phyloP scores from a whole-genome alignment of 2,888 invertebrate species.

The Lepas anatifera region DNA sequence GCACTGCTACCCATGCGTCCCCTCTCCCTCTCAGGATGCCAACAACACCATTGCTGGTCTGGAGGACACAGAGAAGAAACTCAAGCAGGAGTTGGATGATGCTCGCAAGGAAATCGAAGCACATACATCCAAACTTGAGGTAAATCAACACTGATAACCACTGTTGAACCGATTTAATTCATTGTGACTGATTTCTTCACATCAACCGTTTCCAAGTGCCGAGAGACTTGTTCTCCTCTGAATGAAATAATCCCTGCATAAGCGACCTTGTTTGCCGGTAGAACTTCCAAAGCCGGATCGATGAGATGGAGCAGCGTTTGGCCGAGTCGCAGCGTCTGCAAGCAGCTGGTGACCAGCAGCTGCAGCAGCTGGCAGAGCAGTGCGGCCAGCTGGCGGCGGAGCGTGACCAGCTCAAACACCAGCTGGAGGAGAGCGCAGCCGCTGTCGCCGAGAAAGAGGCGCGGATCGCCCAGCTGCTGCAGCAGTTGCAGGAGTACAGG shows the following conservation, averaged over 20 bases:
- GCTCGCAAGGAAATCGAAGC: background rate
- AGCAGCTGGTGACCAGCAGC: constrained; percentile 6
- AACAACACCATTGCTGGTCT: background rate
- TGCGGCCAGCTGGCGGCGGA: constrained; percentile 9
- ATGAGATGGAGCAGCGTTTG: background rate
- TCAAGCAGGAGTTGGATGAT: background rate
- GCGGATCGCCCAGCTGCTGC: background rate
- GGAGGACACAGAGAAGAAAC: background rate
- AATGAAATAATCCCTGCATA: too few species aligned
- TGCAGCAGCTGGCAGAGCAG: constrained; percentile 5
- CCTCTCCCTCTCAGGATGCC: background rate
- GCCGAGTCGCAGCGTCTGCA: constrained; percentile 1
- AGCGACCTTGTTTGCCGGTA: too few species aligned
- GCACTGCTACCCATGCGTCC: too few species aligned
- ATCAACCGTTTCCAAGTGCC: too few species aligned
- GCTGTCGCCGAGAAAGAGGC: background rate
- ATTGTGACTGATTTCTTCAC: too few species aligned
- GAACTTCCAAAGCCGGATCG: background rate
- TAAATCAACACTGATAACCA: too few species aligned
- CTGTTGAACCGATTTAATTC: too few species aligned
- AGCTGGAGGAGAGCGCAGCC: constrained; percentile 2
- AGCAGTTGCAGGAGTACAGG: constrained; percentile 3
- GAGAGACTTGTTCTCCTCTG: too few species aligned
- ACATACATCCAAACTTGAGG: background rate
- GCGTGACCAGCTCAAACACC: background rate